These are phyloP conservation scores for Liposcelis brunnea DNA, from an alignment of 2,888 invertebrate genomes.

Conservation along the genomic window DNA sequence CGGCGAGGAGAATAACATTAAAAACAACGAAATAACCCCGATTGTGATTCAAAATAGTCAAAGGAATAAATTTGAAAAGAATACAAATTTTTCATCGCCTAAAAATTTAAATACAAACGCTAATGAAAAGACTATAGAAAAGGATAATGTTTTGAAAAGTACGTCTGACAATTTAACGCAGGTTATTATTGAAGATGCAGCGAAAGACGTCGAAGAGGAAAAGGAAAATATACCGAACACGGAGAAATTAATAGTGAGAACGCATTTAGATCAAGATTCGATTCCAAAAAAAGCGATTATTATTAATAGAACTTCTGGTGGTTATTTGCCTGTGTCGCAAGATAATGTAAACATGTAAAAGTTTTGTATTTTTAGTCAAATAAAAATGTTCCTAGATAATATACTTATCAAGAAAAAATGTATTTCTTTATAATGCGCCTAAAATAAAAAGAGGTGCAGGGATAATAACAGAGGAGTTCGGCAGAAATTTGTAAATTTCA, in stretches of 20 bases:
- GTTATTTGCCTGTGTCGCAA: not conserved
- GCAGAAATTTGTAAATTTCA: no score
- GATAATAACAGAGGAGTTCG: no score
- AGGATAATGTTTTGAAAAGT: conserved; percentile 6
- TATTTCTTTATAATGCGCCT: no score
- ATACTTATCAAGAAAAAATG: no score
- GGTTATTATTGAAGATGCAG: conserved; percentile 2
- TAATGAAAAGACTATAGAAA: conserved; percentile 6
- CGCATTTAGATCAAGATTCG: conserved; percentile 6
- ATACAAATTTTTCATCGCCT: conserved; percentile 2
- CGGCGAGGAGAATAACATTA: conserved; percentile 2
- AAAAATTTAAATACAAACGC: conserved; percentile 6
- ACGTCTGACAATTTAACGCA: not conserved
- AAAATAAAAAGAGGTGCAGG: no score
- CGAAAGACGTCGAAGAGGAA: not conserved
- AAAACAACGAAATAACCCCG: conserved; percentile 7
- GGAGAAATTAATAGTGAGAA: conserved; percentile 3
- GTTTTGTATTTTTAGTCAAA: no score
- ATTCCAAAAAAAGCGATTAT: not conserved
- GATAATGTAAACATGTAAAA: not conserved
- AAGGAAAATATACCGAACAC: not conserved
- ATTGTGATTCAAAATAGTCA: conserved; percentile 8
- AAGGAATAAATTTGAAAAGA: conserved; percentile 7
- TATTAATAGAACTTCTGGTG: not conserved
- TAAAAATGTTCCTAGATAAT: no score